These are phyloP conservation scores for Coryphaenoides rupestris DNA, from an alignment of 2,113 vertebrate species.

Conservation along the genomic window DNA sequence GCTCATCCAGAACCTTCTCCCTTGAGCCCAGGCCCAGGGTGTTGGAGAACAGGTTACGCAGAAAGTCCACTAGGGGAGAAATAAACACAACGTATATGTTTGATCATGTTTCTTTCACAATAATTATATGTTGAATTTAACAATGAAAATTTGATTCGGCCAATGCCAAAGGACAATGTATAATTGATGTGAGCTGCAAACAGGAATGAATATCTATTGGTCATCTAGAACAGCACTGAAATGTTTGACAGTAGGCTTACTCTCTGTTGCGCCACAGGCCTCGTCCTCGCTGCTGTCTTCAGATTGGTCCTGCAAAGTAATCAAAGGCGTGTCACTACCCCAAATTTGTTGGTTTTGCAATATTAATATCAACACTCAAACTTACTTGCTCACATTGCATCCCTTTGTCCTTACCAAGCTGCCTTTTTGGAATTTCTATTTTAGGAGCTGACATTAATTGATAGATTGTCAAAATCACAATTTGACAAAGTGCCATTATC, in stretches of 20 bases:
- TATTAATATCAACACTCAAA: too few species aligned
- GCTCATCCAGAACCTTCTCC: conserved; percentile 83
- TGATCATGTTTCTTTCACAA: not conserved
- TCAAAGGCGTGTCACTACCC: not conserved
- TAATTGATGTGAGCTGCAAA: not conserved
- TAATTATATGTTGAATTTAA: not conserved
- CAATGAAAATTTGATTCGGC: not conserved
- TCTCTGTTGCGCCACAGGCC: conserved; percentile 73
- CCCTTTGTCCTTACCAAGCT: too few species aligned
- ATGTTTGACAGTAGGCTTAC: conserved; percentile 60
- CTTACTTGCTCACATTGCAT: too few species aligned
- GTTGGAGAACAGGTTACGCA: conserved; percentile 83
- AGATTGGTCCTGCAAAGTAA: conserved; percentile 57
- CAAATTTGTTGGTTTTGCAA: too few species aligned
- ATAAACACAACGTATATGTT: not conserved
- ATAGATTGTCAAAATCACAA: too few species aligned
- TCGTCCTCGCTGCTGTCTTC: conserved; percentile 75
- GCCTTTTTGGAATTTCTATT: too few species aligned
- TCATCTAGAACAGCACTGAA: too few species aligned
- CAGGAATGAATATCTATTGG: not conserved
- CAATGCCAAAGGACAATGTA: not conserved
- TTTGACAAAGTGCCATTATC: too few species aligned
- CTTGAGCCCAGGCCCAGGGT: conserved; percentile 77
- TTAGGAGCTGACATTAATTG: too few species aligned
- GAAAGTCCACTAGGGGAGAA: conserved; percentile 81